Conservation (phyloP, 2,888 invertebrate species). For the Epirrhoe tristata region DNA sequence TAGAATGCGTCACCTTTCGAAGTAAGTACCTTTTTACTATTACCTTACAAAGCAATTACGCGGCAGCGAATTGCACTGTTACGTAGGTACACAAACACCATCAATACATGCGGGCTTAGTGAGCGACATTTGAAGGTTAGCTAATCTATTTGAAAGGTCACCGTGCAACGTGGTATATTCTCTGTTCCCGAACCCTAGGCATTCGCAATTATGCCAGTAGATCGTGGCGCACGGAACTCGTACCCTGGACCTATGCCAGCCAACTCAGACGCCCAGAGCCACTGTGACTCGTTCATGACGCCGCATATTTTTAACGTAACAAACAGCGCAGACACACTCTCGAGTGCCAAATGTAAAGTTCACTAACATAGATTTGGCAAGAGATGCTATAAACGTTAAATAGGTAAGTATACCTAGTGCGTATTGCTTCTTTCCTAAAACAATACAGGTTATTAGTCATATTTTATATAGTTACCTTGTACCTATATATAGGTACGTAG, state of each 20-base stretch:
- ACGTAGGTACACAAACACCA: conserved; percentile 30
- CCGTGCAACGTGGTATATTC: conserved; percentile 32
- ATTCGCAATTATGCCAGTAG: conserved; percentile 48
- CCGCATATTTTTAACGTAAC: conserved; percentile 84
- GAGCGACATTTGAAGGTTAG: conserved; percentile 54
- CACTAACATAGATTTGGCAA: conserved; percentile 84
- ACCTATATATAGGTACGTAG: too few relatives aligned
- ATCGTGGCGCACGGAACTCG: conserved; percentile 51
- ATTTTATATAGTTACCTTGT: too few relatives aligned
- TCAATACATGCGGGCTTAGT: conserved; percentile 47
- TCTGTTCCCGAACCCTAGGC: conserved; percentile 37
- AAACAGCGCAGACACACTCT: conserved; percentile 75
- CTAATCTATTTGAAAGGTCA: conserved; percentile 48
- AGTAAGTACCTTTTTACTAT: conserved; percentile 34
- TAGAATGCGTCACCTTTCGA: conserved; percentile 64
- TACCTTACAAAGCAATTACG: conserved; percentile 50
- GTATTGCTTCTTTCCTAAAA: conserved; percentile 10
- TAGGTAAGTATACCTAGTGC: conserved; percentile 46
- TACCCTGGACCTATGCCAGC: conserved; percentile 74
- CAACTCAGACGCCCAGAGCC: conserved; percentile 63
- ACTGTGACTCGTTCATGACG: conserved; percentile 81
- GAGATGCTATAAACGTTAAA: conserved; percentile 73
- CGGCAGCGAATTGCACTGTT: conserved; percentile 46
- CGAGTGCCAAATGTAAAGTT: conserved; percentile 84
- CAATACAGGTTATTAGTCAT: conserved; percentile 16